Percentiles rank a stretch among this genome's conserved stretches.
Conservation (phyloP, 23 tunicate genomes). For the Oikopleura dioica region DNA sequence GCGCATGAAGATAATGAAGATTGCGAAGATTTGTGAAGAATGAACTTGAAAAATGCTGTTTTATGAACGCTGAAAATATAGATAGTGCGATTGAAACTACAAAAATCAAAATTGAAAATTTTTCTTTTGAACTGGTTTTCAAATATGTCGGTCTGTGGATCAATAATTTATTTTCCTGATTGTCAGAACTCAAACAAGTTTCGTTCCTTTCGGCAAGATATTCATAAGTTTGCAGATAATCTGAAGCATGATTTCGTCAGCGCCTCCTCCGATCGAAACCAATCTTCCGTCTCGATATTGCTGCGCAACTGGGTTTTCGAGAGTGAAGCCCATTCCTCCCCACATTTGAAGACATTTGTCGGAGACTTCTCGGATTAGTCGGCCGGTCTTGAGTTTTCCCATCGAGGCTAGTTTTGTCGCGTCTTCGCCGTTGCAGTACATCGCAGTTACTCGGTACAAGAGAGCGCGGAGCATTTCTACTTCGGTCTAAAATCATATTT, state of each 20-base stretch:
- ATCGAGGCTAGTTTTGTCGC: conserved; percentile 81
- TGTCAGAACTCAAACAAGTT: neutral
- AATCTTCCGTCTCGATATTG: neutral
- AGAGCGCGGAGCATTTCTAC: conserved; percentile 46
- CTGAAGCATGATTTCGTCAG: conserved; percentile 82
- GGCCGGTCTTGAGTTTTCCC: conserved; percentile 69
- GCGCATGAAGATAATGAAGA: no score
- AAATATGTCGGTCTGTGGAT: no score
- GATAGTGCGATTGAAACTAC: no score
- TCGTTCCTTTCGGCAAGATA: conserved; percentile 29
- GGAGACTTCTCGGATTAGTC: conserved; percentile 33
- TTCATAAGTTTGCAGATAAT: conserved; percentile 67
- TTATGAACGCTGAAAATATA: no score
- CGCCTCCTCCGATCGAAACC: conserved; percentile 76
- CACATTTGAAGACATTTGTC: conserved; percentile 74
- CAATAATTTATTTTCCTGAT: no score
- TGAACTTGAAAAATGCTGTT: no score
- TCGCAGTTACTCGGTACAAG: conserved; percentile 24
- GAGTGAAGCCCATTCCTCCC: conserved; percentile 92
- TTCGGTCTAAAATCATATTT: no score
- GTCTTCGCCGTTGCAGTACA: conserved; percentile 60
- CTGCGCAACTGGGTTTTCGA: conserved; percentile 11
- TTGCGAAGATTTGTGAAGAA: no score
- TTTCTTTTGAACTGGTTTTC: no score
- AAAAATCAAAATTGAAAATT: no score